Conservation (phyloP, 1,140 invertebrate species). For the Schmidtea mediterranea region DNA sequence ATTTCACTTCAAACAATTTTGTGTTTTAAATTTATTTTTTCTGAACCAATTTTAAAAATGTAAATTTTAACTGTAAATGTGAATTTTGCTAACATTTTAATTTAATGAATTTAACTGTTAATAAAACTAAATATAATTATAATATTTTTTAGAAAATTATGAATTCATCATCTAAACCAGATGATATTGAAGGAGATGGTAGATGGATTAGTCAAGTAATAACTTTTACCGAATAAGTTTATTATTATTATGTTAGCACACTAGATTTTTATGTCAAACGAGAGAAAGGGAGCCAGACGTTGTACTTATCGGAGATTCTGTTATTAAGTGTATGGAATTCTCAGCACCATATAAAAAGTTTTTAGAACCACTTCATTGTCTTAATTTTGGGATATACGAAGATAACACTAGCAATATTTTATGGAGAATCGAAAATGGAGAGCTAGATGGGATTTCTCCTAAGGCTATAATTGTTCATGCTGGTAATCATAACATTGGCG, state of each 20-base stretch:
- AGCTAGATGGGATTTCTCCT: conserved; percentile 53
- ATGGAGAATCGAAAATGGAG: conserved; percentile 59
- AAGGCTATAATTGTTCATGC: conserved; percentile 59
- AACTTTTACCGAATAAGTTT: background rate
- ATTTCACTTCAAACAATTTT: too few relatives aligned
- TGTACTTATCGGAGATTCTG: conserved; percentile 60
- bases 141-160: too few relatives aligned
- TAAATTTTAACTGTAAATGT: background rate
- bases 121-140: too few relatives aligned
- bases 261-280: conserved; percentile 46
- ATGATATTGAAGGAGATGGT: background rate
- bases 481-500: conserved; percentile 54
- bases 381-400: conserved; percentile 63
- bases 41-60: background rate
- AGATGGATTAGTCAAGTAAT: conserved; percentile 2
- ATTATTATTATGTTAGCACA: conserved; percentile 38
- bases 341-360: background rate
- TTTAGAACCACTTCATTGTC: conserved; percentile 46
- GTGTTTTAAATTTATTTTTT: too few relatives aligned
- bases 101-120: too few relatives aligned
- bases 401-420: conserved; percentile 59
- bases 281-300: conserved; percentile 61
- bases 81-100: too few relatives aligned
- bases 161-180: background rate
- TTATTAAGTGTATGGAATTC: conserved; percentile 27